Base-by-base conservation (phyloP, 2,797 vertebrate species). In the Coranthus polyacanthus region DNA sequence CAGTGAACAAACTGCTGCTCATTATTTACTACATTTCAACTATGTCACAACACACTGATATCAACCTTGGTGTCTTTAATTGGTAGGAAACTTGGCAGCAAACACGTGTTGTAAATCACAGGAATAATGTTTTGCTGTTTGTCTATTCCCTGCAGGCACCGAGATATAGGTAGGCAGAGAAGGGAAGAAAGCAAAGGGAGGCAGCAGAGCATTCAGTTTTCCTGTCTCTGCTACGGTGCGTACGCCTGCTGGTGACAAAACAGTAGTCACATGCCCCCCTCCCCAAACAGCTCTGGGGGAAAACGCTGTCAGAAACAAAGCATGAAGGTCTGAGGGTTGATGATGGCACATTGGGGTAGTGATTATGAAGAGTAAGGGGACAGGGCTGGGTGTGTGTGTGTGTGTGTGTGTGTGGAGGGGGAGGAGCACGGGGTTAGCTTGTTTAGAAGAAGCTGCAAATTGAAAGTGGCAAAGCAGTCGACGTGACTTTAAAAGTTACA, bases 401-500 rank as follows among this genome's bases (percentile, higher is more conserved):
- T 13, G 50, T 1, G 66, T 24, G 45, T 21, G 47, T 11, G 39
- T n/a, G n/a, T n/a, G n/a, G n/a, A n/a, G n/a, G n/a, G 43, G 21
- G 18, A 4, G 24, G 78, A 46, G 43, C 52, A 36, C 1, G 52
- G 61, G 49, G 54, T 82, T 80, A 72, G 78, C 76, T 85, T 41
- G 45, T 91, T 89, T 88, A 67, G 76, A 74, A 42, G 17, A 57
- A 54, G 32, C 74, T 85, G 78, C 78, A 88, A 88, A 90, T 89
- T 90, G 84, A 90, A 92, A 88, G 75, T 84, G 88, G 80, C 78
- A 70, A 88, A 83, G 83, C 87, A 88, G 77, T 81, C 38, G 66
- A 84, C 81, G 66, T 81, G 83, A 87, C 82, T 91, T 85, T n/a
- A 82, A 85, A 74, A 78, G 78, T 89, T 88, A 89, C 88, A 92